A percentile compares a stretch with the other conserved stretches of the same genome.
Conservation (phyloP, 2,888 invertebrate genomes). For the Sesamia inferens region DNA sequence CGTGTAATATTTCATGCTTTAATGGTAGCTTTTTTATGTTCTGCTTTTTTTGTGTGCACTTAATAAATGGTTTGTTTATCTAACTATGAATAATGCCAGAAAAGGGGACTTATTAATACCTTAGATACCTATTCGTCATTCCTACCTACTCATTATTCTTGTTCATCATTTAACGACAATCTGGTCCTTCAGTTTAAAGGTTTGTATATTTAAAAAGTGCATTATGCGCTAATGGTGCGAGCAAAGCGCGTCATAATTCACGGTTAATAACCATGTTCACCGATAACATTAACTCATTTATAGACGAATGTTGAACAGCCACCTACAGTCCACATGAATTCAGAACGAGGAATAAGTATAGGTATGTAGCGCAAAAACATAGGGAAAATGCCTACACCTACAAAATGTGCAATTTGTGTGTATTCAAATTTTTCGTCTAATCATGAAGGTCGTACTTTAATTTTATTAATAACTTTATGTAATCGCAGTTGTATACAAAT, state of each 20-base stretch:
- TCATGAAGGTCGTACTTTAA: constrained; percentile 3
- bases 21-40: background rate
- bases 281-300: constrained; percentile 25
- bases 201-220: constrained; percentile 12
- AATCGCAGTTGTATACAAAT: constrained; percentile 34
- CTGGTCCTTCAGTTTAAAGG: background rate
- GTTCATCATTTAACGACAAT: background rate
- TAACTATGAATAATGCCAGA: background rate
- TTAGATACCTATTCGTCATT: background rate
- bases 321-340: background rate
- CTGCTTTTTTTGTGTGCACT: background rate
- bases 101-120: no score
- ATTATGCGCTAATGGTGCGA: constrained; percentile 9
- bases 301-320: constrained; percentile 2
- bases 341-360: background rate
- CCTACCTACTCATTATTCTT: background rate
- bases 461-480: constrained; percentile 14
- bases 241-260: constrained; percentile 7
- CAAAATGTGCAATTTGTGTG: background rate
- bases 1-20: background rate
- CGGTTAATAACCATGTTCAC: constrained; percentile 3
- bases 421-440: background rate
- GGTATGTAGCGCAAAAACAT: background rate
- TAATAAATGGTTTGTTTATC: no score
- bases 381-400: background rate